phyloP scores from a whole-genome alignment of 2,113 vertebrate genomes.

The Sylvilagus bachmani region DNA sequence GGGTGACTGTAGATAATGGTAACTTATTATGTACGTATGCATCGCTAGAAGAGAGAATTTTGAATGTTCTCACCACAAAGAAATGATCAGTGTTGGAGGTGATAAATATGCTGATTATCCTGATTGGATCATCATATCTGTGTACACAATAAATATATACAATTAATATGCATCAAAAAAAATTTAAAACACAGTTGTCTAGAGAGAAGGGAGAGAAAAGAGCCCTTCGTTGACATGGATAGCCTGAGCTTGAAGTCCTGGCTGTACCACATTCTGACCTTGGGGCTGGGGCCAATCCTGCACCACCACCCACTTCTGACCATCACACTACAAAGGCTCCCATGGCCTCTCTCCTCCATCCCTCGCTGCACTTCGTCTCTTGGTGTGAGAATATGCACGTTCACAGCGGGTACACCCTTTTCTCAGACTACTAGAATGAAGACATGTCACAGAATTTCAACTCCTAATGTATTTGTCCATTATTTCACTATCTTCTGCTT shows the following conservation, averaged over 20 bases:
- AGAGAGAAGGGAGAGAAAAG: not conserved
- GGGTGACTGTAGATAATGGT: no score
- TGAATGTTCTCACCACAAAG: no score
- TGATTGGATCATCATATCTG: no score
- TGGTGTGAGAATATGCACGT: not conserved
- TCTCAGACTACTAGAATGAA: slow-evolving; percentile 21
- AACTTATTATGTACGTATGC: no score
- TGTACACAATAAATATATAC: no score
- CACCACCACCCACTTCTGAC: no score
- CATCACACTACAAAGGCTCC: not conserved
- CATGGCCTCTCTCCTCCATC: not conserved
- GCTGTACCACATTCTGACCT: no score
- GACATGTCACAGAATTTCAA: slow-evolving; percentile 48
- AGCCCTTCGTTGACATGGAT: not conserved
- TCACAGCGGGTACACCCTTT: not conserved
- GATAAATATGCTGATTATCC: no score
- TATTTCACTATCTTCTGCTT: slow-evolving; percentile 48
- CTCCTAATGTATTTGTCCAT: slow-evolving; percentile 13
- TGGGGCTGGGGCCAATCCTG: not conserved
- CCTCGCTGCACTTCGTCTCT: fast-evolving
- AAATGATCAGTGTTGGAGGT: no score
- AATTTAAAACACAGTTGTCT: not conserved
- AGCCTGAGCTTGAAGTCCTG: no score
- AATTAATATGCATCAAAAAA: no score
- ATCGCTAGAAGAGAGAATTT: no score